These are phyloP conservation scores for Orthosia gothica DNA, from an alignment of 2,888 invertebrate species.

Conservation along the genomic window DNA sequence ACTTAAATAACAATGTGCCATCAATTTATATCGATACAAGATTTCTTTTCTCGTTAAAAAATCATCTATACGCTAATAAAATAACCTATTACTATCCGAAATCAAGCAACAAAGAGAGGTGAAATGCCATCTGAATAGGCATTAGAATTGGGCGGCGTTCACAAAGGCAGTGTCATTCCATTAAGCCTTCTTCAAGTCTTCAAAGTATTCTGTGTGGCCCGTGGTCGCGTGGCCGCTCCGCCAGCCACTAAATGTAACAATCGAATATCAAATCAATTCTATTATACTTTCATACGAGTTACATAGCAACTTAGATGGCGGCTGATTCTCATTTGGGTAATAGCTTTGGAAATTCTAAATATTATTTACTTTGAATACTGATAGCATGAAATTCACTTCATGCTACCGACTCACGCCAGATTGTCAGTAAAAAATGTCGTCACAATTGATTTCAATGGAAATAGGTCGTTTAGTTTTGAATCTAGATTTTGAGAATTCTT, in stretches of 20 bases:
- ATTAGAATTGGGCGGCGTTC: slow-evolving; percentile 91
- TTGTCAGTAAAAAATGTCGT: slow-evolving; percentile 28
- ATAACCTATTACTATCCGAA: slow-evolving; percentile 90
- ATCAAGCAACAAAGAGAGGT: slow-evolving; percentile 90
- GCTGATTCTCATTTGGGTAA: slow-evolving; percentile 73
- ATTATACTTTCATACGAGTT: slow-evolving; percentile 81
- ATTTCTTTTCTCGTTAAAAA: slow-evolving; percentile 86
- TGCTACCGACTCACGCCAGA: slow-evolving; percentile 35
- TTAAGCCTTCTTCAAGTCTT: slow-evolving; percentile 90
- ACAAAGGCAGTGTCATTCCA: slow-evolving; percentile 91
- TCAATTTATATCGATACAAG: slow-evolving; percentile 79
- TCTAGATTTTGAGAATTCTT: slow-evolving; percentile 25
- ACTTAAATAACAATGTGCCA: slow-evolving; percentile 74
- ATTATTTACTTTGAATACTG: slow-evolving; percentile 58
- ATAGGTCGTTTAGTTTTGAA: slow-evolving; percentile 20
- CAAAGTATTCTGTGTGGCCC: slow-evolving; percentile 88
- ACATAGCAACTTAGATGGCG: slow-evolving; percentile 66
- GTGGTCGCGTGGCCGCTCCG: slow-evolving; percentile 85
- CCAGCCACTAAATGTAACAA: slow-evolving; percentile 79
- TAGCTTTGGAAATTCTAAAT: slow-evolving; percentile 56
- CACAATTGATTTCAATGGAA: slow-evolving; percentile 27
- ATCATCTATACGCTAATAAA: slow-evolving; percentile 89
- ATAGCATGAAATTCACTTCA: slow-evolving; percentile 45
- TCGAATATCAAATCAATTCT: slow-evolving; percentile 89
- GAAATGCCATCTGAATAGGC: slow-evolving; percentile 91